These are phyloP conservation scores for Synanceia verrucosa DNA, from an alignment of 2,797 vertebrate species.

Conservation along the genomic window DNA sequence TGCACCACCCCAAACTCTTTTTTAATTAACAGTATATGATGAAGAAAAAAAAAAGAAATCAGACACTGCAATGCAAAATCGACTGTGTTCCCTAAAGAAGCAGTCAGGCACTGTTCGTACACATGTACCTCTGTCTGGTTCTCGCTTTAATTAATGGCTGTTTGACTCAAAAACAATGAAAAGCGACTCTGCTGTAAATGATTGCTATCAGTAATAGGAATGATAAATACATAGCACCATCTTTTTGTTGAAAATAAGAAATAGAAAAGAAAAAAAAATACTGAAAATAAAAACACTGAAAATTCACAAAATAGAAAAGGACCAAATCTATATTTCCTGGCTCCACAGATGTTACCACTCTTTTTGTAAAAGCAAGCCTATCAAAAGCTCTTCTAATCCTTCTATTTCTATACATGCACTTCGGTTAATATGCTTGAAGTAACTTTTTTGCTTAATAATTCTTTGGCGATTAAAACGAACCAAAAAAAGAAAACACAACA, in stretches of 20 bases:
- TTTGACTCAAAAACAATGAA: slow-evolving; percentile 84
- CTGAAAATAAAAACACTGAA: slow-evolving; percentile 68
- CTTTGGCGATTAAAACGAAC: slow-evolving; percentile 68
- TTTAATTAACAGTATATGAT: slow-evolving; percentile 59
- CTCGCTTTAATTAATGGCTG: slow-evolving; percentile 73
- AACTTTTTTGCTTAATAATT: slow-evolving; percentile 42
- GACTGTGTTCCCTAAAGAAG: slow-evolving; percentile 69
- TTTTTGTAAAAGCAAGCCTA: slow-evolving; percentile 64
- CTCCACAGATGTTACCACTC: slow-evolving; percentile 71
- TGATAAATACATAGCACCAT: slow-evolving; percentile 99
- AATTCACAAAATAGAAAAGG: slow-evolving; percentile 73
- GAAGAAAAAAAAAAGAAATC: slow-evolving; percentile 33
- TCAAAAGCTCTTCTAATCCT: slow-evolving; percentile 44
- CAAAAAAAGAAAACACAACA: slow-evolving; percentile 62
- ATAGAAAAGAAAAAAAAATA: slow-evolving; percentile 75
- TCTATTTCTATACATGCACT: slow-evolving; percentile 80
- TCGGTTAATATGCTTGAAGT: slow-evolving; percentile 80
- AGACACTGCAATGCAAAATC: slow-evolving; percentile 56
- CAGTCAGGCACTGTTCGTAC: slow-evolving; percentile 76
- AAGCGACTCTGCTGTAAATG: slow-evolving; percentile 70
- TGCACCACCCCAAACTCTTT: slow-evolving; percentile 29
- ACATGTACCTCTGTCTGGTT: slow-evolving; percentile 70
- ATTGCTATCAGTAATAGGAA: slow-evolving; percentile 90
- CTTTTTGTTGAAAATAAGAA: slow-evolving; percentile 83
- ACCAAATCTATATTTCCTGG: slow-evolving; percentile 55